Evolutionary conservation across 2,113 vertebrate species (phyloP), one percentile per base, ranked within the genome.

Genomic region (Cephalopterus ornatus): DNA sequence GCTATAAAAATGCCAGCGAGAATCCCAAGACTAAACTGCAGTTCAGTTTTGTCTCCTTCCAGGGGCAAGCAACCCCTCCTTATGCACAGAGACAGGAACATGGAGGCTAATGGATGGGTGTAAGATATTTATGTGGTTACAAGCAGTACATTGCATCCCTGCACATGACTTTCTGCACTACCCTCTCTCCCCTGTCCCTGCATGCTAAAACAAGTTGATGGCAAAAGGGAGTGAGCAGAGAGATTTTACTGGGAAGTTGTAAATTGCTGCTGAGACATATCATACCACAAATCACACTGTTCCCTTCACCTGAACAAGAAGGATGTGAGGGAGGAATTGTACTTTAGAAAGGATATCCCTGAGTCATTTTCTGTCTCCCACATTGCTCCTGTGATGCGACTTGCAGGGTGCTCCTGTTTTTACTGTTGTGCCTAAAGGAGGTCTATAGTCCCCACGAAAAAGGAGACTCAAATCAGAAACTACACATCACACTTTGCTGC

Each of bases 121-220:
- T 91, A 49, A 93, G 94, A 80, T 93, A 94, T 95, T 96, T 94
- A 95, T 92, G 85, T 86, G 72, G 33, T 93, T 95, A 89, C 85
- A 92, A 78, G 84, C 77, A 85, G n/a, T 83, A 49, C 72, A 73
- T 70, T 83, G 78, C 75, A 76, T 76, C 67, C 79, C 75, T 73
- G n/a, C 27, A 12, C 79, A 33, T 23, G 75, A 8, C 73, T 75
- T 74, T 47, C 47, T 93, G 75, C 42, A 53, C 71, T 65, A 24
- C 53, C 42, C 42, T 61, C 49, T 83, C 63, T 53, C 47, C 37
- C 5, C 22, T 73, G 20, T 55, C 76, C 68, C 73, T 63, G 61
- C 62, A 28, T n/a, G 42, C 72, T 79, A 41, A 85, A 70, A 15
- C n/a, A 85, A 76, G 67, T 22, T 47, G 32, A 76, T 80, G 41